Evolutionary conservation across 2,113 vertebrate genomes (phyloP), one percentile per base, ranked within the genome.

Genomic region (Numida meleagris): DNA sequence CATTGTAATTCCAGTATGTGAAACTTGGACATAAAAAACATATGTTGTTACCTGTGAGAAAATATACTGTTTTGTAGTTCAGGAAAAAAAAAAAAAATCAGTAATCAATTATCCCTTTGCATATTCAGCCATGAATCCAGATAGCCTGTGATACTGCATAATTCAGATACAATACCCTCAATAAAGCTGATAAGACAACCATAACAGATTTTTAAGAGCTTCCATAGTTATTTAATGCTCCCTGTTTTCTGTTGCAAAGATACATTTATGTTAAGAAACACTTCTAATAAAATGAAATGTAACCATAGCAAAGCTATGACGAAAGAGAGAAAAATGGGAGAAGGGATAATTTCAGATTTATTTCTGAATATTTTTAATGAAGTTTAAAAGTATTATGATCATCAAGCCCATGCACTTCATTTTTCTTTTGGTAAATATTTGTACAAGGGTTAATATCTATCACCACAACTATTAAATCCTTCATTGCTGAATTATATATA

Each of bases 371-470:
- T 3, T 29, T 62, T 89, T 89, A 21, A 42, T 36, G 10, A 71
- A 40, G 18, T 34, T 45, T 78, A 73, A 73, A 18, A 38, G 34
- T 38, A 10, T 63, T 68, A 67, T 63, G 57, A 67, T 8, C 67
- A 68, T 71, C 33, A 55, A 65, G 27, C 4, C 15, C 59, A 13
- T 33, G 3, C 5, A 23, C 6, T 81, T 55, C 16, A 15, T 61
- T 89, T 83, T 63, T 70, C 65, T 88, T 79, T 27, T 80, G 12
- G 25, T 68, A 86, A 89, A 93, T 74, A 91, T 50, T 76, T 95
- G 27, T 70, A 48, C 34, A 92, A 74, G 10, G 33, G 53, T 63
- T 71, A 91, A 19, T 12, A 58, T 31, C 15, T n/a, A 81, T 25
- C 29, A 70, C 10, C 19, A 65, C 9, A 80, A 74, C 8, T 59